Base-by-base conservation (phyloP, 2,888 invertebrate genomes). In the Nudaria mundana region DNA sequence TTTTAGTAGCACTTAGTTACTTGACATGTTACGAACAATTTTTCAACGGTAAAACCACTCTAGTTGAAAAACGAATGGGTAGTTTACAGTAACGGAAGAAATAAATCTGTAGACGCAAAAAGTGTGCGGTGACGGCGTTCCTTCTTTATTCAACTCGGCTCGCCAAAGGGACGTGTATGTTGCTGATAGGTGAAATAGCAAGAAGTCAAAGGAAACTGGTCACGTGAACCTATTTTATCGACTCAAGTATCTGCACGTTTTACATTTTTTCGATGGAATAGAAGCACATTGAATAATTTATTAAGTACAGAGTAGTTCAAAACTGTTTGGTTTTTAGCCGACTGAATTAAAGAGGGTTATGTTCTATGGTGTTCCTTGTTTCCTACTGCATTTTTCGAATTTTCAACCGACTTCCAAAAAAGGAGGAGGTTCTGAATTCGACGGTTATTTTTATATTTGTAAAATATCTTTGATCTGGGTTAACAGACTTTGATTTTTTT, bases 71-170 rank as follows among this genome's bases (percentile, higher is more conserved):
- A 59, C n/a, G 52, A 57, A 56, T 42, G 48, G 37, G 48, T 50
- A 56, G 46, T 47, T 52, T 48, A 53, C 48, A 48, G 55, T 45
- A 68, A 42, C 68, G 74, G 74, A 75, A 75, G 71, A 61, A 64
- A 74, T 74, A 73, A 75, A 75, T 75, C 66, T 66, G 56, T 56
- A 63, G 61, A 44, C 45, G 54, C 65, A 69, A 71, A 72, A 75
- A 74, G 45, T 60, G 56, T 60, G 54, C 48, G 52, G 55, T 39
- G 44, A 44, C 48, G 52, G 51, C 52, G 55, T 67, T 58, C 48
- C 58, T 55, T 37, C 48, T 43, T 44, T 45, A 16, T 15, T 30
- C 20, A 24, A n/a, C 18, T 14, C 22, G 13, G 5, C n/a, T 14
- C 8, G 14, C n/a, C 26, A n/a, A 20, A 30, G 48, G 44, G 49